Conservation (phyloP, 92 coral and sea anemone genomes). For the Scolanthus callimorphus region DNA sequence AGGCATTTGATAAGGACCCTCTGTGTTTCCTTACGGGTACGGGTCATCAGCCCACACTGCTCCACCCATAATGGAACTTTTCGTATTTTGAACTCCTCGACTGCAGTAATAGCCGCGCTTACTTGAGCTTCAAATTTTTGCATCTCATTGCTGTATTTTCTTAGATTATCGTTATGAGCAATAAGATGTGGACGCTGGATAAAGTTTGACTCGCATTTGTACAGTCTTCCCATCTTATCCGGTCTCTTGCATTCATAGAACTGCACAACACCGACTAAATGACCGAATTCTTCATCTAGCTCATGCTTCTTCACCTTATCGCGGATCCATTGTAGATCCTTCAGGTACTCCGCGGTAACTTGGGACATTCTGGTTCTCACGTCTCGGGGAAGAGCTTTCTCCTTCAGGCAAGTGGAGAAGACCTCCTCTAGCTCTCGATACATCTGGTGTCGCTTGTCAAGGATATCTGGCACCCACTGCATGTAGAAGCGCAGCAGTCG, state of each 20-base stretch:
- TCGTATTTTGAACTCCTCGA: constrained; percentile 53
- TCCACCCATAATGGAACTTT: constrained; percentile 83
- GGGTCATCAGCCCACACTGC: constrained; percentile 74
- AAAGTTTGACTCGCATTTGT: constrained; percentile 77
- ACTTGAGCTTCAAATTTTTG: constrained; percentile 57
- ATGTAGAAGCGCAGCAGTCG: constrained; percentile 72
- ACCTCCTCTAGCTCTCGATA: constrained; percentile 87
- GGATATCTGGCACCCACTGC: constrained; percentile 86
- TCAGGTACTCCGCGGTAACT: constrained; percentile 56
- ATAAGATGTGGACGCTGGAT: constrained; percentile 52
- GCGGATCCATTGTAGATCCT: constrained; percentile 78
- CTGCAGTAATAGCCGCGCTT: constrained; percentile 45
- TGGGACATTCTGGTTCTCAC: constrained; percentile 44
- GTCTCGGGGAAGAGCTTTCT: constrained; percentile 12
- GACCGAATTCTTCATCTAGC: constrained; percentile 64
- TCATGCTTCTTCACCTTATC: constrained; percentile 68
- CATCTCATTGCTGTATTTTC: constrained; percentile 72
- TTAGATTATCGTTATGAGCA: constrained; percentile 67
- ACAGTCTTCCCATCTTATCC: constrained; percentile 69
- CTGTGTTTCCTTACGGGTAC: constrained; percentile 88
- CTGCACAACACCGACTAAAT: constrained; percentile 64
- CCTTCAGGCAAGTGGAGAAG: constrained; percentile 78
- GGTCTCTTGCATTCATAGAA: constrained; percentile 91
- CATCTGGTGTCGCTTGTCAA: constrained; percentile 63
- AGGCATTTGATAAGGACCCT: constrained; percentile 75